Conservation (phyloP, 2,113 vertebrate species). For the Brienomyrus longianalis region DNA sequence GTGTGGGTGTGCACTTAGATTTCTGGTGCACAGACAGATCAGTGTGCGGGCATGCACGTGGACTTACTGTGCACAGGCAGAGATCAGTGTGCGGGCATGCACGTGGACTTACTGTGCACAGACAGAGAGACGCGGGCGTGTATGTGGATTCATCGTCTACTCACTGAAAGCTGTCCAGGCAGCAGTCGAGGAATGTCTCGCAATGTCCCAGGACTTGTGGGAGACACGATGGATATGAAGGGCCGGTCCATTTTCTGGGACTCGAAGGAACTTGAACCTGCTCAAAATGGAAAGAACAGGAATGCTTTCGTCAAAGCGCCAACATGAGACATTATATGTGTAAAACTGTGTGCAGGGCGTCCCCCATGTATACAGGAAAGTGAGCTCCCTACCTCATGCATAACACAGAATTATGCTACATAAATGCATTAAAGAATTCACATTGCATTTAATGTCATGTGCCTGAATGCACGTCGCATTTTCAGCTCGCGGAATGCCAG, state of each 20-base stretch:
- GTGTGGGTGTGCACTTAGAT: background rate
- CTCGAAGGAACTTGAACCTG: slow-evolving; percentile 97
- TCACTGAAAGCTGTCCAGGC: slow-evolving; percentile 92
- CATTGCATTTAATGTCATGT: background rate
- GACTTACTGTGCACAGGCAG: background rate
- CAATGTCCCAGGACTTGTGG: slow-evolving; percentile 88
- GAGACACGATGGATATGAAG: slow-evolving; percentile 98
- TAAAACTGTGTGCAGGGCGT: no score
- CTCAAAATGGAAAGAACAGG: slow-evolving; percentile 39
- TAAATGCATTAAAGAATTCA: background rate
- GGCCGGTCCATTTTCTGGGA: slow-evolving; percentile 97
- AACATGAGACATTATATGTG: background rate
- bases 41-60: background rate
- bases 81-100: background rate
- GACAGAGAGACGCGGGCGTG: background rate
- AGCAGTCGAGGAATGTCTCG: slow-evolving; percentile 85
- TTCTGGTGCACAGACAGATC: background rate
- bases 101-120: background rate
- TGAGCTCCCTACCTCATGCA: background rate
- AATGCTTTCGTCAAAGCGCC: slow-evolving; percentile 16
- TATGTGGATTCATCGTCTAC: slow-evolving; percentile 35
- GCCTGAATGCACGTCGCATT: background rate
- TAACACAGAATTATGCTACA: background rate
- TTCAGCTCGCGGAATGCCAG: background rate
- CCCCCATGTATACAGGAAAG: background rate